A percentile compares a stretch with the other conserved stretches of the same genome.
Conservation (phyloP, 2,113 vertebrate species). For the Microtus ochrogaster region DNA sequence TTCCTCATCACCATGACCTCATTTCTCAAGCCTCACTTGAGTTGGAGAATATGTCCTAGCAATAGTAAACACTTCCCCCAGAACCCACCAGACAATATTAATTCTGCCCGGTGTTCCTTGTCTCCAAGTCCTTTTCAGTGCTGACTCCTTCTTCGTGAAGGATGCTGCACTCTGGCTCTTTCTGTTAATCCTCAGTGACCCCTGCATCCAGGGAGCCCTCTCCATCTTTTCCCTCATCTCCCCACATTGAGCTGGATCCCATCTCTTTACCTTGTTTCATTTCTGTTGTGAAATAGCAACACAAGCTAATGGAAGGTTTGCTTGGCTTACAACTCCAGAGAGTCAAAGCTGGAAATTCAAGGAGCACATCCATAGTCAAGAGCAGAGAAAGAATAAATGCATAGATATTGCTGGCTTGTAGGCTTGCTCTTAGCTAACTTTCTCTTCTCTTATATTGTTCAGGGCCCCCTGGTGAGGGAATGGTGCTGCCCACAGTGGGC, state of each 20-base stretch:
- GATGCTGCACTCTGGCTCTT: neutral
- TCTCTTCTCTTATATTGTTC: neutral
- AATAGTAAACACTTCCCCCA: neutral
- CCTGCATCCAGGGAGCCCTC: neutral
- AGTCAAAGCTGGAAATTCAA: neutral
- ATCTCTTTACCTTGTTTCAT: neutral
- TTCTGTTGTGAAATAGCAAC: neutral
- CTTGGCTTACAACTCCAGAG: neutral
- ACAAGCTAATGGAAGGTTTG: too few relatives aligned
- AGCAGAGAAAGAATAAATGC: neutral
- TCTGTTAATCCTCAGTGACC: neutral
- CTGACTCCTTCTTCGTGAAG: neutral
- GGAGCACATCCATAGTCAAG: too few relatives aligned
- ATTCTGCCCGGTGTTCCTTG: neutral
- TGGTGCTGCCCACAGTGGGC: neutral
- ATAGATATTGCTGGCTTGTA: neutral
- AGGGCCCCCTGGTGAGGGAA: neutral
- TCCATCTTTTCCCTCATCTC: neutral
- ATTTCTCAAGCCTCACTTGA: neutral
- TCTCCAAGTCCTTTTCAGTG: neutral
- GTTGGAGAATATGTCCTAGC: neutral
- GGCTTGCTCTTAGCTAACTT: neutral
- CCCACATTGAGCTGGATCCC: neutral
- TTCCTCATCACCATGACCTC: neutral
- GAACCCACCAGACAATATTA: neutral